phyloP scores from a whole-genome alignment of 2,888 invertebrate genomes.

The Smittia aterrima region DNA sequence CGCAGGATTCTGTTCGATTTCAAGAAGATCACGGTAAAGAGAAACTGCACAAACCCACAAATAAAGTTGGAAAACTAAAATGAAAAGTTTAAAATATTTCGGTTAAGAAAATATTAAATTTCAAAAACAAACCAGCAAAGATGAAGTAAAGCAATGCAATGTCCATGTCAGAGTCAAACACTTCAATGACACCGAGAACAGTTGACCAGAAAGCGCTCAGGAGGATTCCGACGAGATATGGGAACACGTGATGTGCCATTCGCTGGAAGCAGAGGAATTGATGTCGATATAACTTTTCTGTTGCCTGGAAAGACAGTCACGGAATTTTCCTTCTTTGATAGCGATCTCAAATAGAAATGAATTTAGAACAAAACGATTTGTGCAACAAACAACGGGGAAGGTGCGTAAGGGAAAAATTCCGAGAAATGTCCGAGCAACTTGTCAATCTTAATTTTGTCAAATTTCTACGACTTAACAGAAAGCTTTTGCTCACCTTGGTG shows the following conservation, averaged over 20 bases:
- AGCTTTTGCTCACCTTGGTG: conserved; percentile 14
- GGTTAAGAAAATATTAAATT: neutral
- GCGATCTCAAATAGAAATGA: neutral
- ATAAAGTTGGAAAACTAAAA: conserved; percentile 29
- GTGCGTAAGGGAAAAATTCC: conserved; percentile 17
- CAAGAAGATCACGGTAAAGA: conserved; percentile 28
- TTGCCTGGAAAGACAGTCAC: conserved; percentile 27
- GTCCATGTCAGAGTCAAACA: conserved; percentile 38
- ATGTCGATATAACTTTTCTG: conserved; percentile 6
- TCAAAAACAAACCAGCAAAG: conserved; percentile 25
- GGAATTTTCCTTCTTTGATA: conserved; percentile 15
- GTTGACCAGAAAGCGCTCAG: conserved; percentile 26
- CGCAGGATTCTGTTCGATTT: conserved; percentile 6
- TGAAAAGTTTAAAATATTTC: neutral
- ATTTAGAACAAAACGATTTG: neutral
- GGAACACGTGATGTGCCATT: conserved; percentile 14
- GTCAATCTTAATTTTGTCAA: neutral
- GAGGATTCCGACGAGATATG: conserved; percentile 29
- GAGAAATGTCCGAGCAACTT: conserved; percentile 10
- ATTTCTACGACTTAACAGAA: neutral
- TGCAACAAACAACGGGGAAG: neutral
- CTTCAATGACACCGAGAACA: conserved; percentile 13
- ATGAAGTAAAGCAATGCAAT: conserved; percentile 20
- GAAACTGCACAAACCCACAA: conserved; percentile 39
- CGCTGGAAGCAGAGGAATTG: conserved; percentile 28